phyloP scores from a whole-genome alignment of 2,888 invertebrate genomes.

The Hydrotaea cyrtoneurina region DNA sequence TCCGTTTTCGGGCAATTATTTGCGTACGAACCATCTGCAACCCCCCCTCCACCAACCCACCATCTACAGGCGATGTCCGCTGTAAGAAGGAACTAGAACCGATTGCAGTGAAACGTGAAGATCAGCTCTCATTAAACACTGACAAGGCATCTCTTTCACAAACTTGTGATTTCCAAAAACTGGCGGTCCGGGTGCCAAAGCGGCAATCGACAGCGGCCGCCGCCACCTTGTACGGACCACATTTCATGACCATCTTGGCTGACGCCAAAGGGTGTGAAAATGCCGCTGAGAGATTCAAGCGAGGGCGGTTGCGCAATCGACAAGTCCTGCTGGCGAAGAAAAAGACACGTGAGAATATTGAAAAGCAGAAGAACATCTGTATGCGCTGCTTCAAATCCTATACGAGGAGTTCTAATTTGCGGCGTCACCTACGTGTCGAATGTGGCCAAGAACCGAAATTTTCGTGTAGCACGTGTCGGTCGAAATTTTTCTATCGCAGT shows the following conservation, averaged over 20 bases:
- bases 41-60: too few relatives aligned
- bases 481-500: conserved; percentile 74
- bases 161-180: background rate
- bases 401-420: conserved; percentile 78
- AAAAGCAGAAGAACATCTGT: too few relatives aligned
- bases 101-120: too few relatives aligned
- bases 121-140: too few relatives aligned
- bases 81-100: too few relatives aligned
- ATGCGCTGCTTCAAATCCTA: conserved; percentile 70
- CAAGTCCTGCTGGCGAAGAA: too few relatives aligned
- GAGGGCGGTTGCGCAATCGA: background rate
- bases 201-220: background rate
- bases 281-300: background rate
- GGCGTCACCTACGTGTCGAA: conserved; percentile 81
- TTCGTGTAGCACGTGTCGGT: conserved; percentile 79
- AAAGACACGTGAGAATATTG: background rate
- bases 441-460: conserved; percentile 82
- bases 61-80: too few relatives aligned
- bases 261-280: background rate
- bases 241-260: too few relatives aligned
- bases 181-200: background rate
- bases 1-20: too few relatives aligned
- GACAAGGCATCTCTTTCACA: too few relatives aligned
- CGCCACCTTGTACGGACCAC: background rate
- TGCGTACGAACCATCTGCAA: too few relatives aligned